phyloP scores from a whole-genome alignment of 2,113 vertebrate genomes.

The Strigops habroptila region DNA sequence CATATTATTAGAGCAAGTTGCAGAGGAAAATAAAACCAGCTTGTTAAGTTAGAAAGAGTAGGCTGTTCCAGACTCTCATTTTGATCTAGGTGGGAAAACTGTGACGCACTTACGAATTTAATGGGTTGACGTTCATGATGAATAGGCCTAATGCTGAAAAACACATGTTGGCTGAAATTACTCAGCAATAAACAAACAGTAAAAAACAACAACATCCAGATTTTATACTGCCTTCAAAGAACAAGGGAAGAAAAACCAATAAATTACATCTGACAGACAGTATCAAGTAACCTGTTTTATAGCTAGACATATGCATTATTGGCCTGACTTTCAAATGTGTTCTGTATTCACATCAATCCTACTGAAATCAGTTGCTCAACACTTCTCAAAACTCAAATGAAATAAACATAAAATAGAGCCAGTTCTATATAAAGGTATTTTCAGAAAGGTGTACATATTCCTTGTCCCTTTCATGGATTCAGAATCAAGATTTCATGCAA shows the following conservation, averaged over 20 bases:
- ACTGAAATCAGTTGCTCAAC: not conserved
- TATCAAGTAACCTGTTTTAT: slow-evolving; percentile 39
- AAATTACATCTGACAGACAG: slow-evolving; percentile 33
- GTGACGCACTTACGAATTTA: not conserved
- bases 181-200: slow-evolving; percentile 59
- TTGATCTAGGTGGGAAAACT: slow-evolving; percentile 64
- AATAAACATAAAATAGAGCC: not conserved
- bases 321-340: not conserved
- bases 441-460: not conserved
- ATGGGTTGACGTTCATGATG: slow-evolving; percentile 10
- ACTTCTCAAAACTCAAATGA: not conserved
- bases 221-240: slow-evolving; percentile 54
- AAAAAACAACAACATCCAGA: slow-evolving; percentile 48
- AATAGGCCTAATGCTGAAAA: slow-evolving; percentile 48
- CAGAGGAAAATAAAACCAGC: slow-evolving; percentile 5
- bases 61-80: slow-evolving; percentile 44
- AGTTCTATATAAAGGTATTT: not conserved
- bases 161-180: slow-evolving; percentile 52
- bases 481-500: not conserved
- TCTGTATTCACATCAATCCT: not conserved
- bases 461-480: not conserved
- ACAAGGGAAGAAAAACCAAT: not conserved
- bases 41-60: not conserved
- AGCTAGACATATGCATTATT: not conserved
- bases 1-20: slow-evolving; percentile 28